Base-by-base conservation (phyloP, 2,113 vertebrate species). In the Thermophis baileyi region DNA sequence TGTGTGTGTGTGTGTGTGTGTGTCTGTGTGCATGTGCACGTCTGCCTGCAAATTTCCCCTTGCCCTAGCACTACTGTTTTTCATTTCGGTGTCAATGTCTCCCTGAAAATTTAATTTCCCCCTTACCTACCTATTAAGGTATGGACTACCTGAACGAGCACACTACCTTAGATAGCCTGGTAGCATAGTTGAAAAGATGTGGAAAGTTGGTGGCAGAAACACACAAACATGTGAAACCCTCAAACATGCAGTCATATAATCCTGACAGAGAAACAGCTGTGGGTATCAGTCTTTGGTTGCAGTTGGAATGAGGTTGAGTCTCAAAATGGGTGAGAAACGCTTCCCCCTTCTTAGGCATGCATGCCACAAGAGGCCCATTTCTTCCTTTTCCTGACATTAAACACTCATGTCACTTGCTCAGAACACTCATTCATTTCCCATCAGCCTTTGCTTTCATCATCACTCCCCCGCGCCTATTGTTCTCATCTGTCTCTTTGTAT, bases 381-480 rank as follows among this genome's bases (percentile, higher is more conserved):
- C 60, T 69, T 92, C 60, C 87, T 57, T 81, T 89, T 89, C 50
- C 50, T 81, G 35, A 50, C 88, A 90, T n/a, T 30, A 90, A 81
- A 74, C 9, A 9, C 85, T 69, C 85, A 63, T 47, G 89, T 87
- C 88, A 87, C 54, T 93, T 93, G 53, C 63, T 54, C 25, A 22
- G 60, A 54, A 50, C 87, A 46, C 47, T 87, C 90, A 51, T 85
- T 60, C 54, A 63, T 63, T 91, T 91, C 93, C 87, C 93, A 85
- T 89, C 87, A 85, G 22, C 47, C 47, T 40, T 60, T 35, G 40
- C 46, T 89, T 50, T 88, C 88, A 86, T 89, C 74, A 50, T 90
- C 40, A 92, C 90, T 55, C 54, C 54, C 74, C 81, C 63, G 3
- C 90, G 86, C n/a, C 90, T 91, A 92, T 94, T 91, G 90, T 94